A percentile compares a stretch with the other conserved stretches of the same genome.
Evolutionary conservation across 1,140 invertebrate species (phyloP).

Genomic region (Trichomalopsis sarcophagae): DNA sequence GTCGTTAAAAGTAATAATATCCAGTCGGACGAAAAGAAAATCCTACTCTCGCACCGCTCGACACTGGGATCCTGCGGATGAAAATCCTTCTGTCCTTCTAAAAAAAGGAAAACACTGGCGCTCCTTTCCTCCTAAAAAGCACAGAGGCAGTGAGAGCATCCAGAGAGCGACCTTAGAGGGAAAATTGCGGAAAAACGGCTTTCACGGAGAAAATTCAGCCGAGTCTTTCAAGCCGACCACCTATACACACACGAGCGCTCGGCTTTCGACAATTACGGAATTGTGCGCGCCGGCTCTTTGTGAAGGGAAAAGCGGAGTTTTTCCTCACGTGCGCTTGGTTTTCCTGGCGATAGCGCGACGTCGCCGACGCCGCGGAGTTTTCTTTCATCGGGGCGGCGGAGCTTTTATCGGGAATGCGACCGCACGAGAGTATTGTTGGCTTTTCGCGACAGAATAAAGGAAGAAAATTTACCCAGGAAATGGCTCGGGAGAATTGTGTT

Average conservation of each 20-base stretch:
- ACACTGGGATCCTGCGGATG: neutral
- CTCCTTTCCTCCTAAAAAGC: neutral
- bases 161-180: too few relatives aligned
- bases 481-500: too few relatives aligned
- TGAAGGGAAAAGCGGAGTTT: neutral
- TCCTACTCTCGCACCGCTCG: neutral
- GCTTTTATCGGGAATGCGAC: neutral
- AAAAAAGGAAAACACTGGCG: neutral
- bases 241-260: too few relatives aligned
- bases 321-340: neutral
- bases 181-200: slow-evolving; percentile 1
- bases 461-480: neutral
- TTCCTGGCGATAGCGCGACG: neutral
- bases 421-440: neutral
- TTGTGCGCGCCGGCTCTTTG: neutral
- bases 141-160: too few relatives aligned
- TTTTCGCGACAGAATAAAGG: neutral
- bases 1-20: neutral
- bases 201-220: neutral
- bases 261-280: slow-evolving; percentile 20
- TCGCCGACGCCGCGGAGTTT: too few relatives aligned
- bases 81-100: neutral
- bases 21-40: neutral
- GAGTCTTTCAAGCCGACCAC: neutral
- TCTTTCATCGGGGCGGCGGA: neutral